These are phyloP conservation scores for Peromyscus maniculatus DNA, from an alignment of 2,113 vertebrate genomes.

Conservation along the genomic window DNA sequence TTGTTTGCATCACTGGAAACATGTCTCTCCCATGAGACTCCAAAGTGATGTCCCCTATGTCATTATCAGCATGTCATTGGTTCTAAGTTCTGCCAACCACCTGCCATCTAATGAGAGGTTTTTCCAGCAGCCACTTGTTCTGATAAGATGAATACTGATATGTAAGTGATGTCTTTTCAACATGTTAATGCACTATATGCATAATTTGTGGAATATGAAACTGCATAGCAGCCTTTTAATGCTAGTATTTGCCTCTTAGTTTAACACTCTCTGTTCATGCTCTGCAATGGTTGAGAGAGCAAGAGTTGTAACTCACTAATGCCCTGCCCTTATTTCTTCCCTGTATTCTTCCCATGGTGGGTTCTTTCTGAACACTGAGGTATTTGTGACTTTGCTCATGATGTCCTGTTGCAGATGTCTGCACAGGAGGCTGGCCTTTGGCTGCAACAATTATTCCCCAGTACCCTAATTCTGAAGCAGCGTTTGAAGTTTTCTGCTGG, in stretches of 20 bases:
- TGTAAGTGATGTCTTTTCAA: background rate
- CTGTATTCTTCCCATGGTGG: background rate
- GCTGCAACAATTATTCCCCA: background rate
- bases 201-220: background rate
- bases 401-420: background rate
- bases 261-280: background rate
- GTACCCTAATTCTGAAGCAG: conserved; percentile 7
- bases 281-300: background rate
- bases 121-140: conserved; percentile 3
- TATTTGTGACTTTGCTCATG: conserved; percentile 47
- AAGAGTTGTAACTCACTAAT: background rate
- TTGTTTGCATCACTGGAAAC: background rate
- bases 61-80: background rate
- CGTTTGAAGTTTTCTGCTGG: conserved; percentile 68
- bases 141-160: background rate
- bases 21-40: background rate
- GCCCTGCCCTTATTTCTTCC: background rate
- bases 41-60: background rate
- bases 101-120: background rate
- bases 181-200: background rate
- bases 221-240: background rate
- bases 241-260: background rate
- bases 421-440: background rate
- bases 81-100: background rate
- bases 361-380: background rate